Conservation (phyloP, 2,888 invertebrate species). For the Phyllotreta cruciferae region DNA sequence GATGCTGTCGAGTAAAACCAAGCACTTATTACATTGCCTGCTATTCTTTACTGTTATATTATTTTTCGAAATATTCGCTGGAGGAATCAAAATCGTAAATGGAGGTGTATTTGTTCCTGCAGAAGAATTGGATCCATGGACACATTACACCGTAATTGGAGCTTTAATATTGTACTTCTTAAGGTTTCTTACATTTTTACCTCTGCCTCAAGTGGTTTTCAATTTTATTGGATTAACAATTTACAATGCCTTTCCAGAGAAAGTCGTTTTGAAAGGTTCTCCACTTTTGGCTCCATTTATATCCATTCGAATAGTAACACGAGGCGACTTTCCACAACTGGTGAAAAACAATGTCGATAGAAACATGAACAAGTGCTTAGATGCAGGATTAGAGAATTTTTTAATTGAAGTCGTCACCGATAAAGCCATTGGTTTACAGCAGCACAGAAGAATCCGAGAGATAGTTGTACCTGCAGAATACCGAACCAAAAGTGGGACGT, state of each 20-base stretch:
- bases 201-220: slow-evolving; percentile 88
- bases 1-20: slow-evolving; percentile 69
- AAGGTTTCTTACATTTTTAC: slow-evolving; percentile 81
- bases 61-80: slow-evolving; percentile 69
- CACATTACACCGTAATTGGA: slow-evolving; percentile 78
- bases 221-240: slow-evolving; percentile 86
- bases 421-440: slow-evolving; percentile 78
- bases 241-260: slow-evolving; percentile 95
- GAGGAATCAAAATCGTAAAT: slow-evolving; percentile 59
- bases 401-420: slow-evolving; percentile 96
- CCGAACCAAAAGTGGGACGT: slow-evolving; percentile 87
- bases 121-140: slow-evolving; percentile 78
- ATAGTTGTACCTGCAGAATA: slow-evolving; percentile 88
- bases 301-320: slow-evolving; percentile 91
- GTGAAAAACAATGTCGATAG: slow-evolving; percentile 86
- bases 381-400: slow-evolving; percentile 93
- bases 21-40: slow-evolving; percentile 82
- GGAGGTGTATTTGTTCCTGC: slow-evolving; percentile 60
- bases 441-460: slow-evolving; percentile 82
- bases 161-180: slow-evolving; percentile 78
- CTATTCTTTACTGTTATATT: slow-evolving; percentile 77
- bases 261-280: slow-evolving; percentile 83
- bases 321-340: slow-evolving; percentile 91
- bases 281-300: slow-evolving; percentile 93
- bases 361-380: slow-evolving; percentile 86